Evolutionary conservation across 1,140 invertebrate species (phyloP).

Genomic region (Drosophila mayri): DNA sequence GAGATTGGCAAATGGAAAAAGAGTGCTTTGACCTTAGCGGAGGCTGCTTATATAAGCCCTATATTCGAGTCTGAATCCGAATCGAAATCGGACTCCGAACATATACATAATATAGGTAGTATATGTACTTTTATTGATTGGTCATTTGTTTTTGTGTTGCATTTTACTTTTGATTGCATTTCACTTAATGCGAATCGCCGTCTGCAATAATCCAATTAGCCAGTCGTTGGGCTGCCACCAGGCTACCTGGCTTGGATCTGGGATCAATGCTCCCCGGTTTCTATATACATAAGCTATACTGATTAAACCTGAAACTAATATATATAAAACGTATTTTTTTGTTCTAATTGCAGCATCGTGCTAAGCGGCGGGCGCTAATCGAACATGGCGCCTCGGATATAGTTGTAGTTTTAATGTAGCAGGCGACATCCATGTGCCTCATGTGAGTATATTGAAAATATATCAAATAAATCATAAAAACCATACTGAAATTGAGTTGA

Average conservation of each 20-base stretch:
- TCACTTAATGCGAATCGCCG: conserved; percentile 41
- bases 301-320: background rate
- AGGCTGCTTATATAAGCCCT: conserved; percentile 72
- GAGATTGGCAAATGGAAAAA: conserved; percentile 51
- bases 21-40: conserved; percentile 79
- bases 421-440: conserved; percentile 85
- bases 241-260: conserved; percentile 4
- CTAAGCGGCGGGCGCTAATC: conserved; percentile 84
- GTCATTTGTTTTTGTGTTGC: conserved; percentile 28
- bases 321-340: background rate
- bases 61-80: conserved; percentile 20
- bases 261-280: conserved; percentile 35
- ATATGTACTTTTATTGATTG: conserved; percentile 48
- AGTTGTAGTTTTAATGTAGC: conserved; percentile 85
- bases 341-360: conserved; percentile 76
- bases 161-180: conserved; percentile 63
- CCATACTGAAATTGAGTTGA: background rate
- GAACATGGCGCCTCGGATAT: conserved; percentile 85
- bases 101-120: background rate
- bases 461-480: too few relatives aligned
- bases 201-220: conserved; percentile 66
- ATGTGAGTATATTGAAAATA: conserved; percentile 69
- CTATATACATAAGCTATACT: background rate
- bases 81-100: background rate
- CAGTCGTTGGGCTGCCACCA: conserved; percentile 5